Evolutionary conservation across 1,140 invertebrate genomes (phyloP).

Genomic region (Eriocheir sinensis): DNA sequence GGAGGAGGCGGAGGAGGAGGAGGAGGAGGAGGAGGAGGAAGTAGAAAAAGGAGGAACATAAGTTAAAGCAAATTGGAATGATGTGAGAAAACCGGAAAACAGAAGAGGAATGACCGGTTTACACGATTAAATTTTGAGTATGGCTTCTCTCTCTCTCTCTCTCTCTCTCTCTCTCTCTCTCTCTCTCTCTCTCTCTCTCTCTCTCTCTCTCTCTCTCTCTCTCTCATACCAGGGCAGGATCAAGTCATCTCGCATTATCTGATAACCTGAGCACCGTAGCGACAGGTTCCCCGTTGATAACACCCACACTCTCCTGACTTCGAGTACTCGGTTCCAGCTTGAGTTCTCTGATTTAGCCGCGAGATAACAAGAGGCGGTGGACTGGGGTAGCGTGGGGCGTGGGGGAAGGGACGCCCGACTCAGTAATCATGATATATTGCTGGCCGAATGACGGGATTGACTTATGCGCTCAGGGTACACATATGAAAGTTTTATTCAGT

Average conservation of each 20-base stretch:
- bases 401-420: neutral
- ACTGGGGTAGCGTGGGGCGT: neutral
- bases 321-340: neutral
- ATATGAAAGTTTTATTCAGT: neutral
- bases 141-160: neutral
- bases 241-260: neutral
- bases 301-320: neutral
- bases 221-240: neutral
- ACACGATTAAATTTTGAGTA: too few species aligned
- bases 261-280: neutral
- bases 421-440: neutral
- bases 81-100: neutral
- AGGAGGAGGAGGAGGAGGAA: neutral
- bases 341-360: neutral
- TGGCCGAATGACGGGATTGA: neutral
- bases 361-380: neutral
- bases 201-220: conserved; percentile 26
- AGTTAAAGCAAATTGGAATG: neutral
- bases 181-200: neutral
- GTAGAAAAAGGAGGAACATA: neutral
- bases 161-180: neutral
- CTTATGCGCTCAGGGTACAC: neutral
- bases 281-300: neutral
- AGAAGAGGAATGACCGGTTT: neutral
- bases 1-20: neutral